phyloP scores from a whole-genome alignment of 2,797 vertebrate genomes.

The Melanotaenia nigrans region DNA sequence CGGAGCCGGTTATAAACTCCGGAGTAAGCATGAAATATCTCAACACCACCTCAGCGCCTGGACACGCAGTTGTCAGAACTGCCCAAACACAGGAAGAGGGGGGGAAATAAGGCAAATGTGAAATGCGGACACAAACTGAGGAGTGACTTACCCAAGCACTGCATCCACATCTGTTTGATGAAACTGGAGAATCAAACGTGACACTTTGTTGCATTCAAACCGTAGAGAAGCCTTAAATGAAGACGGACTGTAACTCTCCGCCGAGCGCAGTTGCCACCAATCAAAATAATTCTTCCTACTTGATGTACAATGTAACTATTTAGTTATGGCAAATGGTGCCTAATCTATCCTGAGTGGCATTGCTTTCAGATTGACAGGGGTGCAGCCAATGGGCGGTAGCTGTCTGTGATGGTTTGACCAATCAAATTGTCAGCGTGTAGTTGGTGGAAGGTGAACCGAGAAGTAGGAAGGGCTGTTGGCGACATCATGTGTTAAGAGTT shows the following conservation, averaged over 20 bases:
- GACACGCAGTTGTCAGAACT: slow-evolving; percentile 49
- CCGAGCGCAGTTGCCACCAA: slow-evolving; percentile 54
- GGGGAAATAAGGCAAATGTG: slow-evolving; percentile 26
- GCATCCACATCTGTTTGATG: slow-evolving; percentile 82
- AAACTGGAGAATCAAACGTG: slow-evolving; percentile 49
- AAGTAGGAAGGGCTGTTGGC: slow-evolving; percentile 76
- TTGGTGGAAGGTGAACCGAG: slow-evolving; percentile 65
- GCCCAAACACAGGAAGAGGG: slow-evolving; percentile 34
- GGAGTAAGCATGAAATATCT: slow-evolving; percentile 5
- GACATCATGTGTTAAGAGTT: slow-evolving; percentile 75
- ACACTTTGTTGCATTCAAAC: slow-evolving; percentile 51
- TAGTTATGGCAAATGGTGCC: slow-evolving; percentile 85
- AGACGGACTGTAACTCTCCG: slow-evolving; percentile 31
- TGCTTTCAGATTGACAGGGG: slow-evolving; percentile 70
- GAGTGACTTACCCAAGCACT: slow-evolving; percentile 81
- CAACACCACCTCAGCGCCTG: not conserved
- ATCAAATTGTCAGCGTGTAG: slow-evolving; percentile 64
- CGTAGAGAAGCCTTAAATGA: slow-evolving; percentile 7
- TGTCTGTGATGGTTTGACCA: slow-evolving; percentile 49
- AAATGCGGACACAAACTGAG: slow-evolving; percentile 57
- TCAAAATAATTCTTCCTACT: slow-evolving; percentile 68
- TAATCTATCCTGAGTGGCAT: slow-evolving; percentile 83
- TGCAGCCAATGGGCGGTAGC: slow-evolving; percentile 69
- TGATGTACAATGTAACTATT: slow-evolving; percentile 81
- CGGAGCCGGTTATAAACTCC: slow-evolving; percentile 41